Evolutionary conservation across 2,797 vertebrate species (phyloP).

Genomic region (Acipenser transmontanus): DNA sequence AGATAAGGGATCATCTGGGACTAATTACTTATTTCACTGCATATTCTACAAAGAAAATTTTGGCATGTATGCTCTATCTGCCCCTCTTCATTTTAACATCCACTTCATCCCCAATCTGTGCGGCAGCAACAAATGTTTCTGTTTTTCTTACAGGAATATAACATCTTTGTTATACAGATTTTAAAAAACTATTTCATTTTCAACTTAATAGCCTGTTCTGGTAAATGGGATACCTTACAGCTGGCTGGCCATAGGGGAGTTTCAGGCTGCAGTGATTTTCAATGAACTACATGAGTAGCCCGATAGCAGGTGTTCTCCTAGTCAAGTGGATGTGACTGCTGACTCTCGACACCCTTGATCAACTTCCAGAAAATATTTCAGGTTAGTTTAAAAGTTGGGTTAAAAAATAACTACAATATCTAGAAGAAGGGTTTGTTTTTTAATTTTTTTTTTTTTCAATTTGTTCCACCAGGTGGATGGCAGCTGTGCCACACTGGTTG

Average conservation of each 20-base stretch:
- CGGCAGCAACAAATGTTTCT: background rate
- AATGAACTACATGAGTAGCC: background rate
- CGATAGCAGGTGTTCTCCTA: background rate
- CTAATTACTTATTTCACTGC: slow-evolving; percentile 24
- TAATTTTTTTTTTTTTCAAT: too few relatives aligned
- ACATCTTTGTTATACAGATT: background rate
- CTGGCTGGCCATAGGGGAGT: background rate
- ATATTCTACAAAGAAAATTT: slow-evolving; percentile 20
- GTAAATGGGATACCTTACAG: background rate
- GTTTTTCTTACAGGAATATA: background rate
- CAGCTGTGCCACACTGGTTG: too few relatives aligned
- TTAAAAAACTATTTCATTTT: too few relatives aligned
- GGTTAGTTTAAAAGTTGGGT: too few relatives aligned
- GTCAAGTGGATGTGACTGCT: background rate
- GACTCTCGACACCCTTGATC: background rate
- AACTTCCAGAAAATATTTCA: background rate
- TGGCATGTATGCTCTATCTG: slow-evolving; percentile 17
- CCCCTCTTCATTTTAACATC: slow-evolving; percentile 24
- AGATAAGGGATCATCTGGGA: slow-evolving; percentile 31
- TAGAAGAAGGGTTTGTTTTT: too few relatives aligned
- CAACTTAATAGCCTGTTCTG: background rate
- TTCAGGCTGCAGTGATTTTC: background rate
- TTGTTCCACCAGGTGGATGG: too few relatives aligned
- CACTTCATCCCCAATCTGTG: slow-evolving; percentile 7
- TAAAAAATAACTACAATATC: too few relatives aligned